Percentiles rank a stretch among this genome's conserved stretches.
Evolutionary conservation across 2,797 vertebrate species (phyloP).

Genomic region (Eulemur rubriventer): DNA sequence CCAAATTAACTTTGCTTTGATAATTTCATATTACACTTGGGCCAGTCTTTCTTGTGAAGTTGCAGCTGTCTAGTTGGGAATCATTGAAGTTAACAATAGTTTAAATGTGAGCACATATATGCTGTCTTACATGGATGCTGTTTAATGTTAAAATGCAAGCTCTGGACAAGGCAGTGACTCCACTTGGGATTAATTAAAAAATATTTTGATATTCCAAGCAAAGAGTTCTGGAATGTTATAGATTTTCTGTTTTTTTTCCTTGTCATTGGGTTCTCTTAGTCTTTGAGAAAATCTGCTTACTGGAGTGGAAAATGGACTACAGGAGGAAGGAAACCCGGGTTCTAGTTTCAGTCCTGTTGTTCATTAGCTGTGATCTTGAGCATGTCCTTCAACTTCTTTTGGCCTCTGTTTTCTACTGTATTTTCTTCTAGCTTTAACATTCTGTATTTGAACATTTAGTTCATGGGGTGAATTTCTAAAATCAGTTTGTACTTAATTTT

Average conservation of each 20-base stretch:
- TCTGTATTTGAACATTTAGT: background rate
- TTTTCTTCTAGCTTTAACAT: background rate
- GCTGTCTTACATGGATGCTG: background rate
- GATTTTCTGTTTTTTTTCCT: background rate
- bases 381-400: background rate
- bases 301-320: background rate
- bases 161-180: background rate
- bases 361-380: background rate
- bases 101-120: background rate
- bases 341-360: accelerated
- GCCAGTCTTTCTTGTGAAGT: background rate
- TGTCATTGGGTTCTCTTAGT: background rate
- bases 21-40: background rate
- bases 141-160: background rate
- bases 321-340: accelerated
- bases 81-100: background rate
- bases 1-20: background rate
- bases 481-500: background rate
- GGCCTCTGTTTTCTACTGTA: background rate
- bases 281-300: background rate
- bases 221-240: background rate
- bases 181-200: background rate
- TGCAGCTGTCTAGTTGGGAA: background rate
- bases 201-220: background rate
- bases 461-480: background rate